Base-by-base conservation (phyloP, 2,113 vertebrate genomes). In the Rhizomys pruinosus region DNA sequence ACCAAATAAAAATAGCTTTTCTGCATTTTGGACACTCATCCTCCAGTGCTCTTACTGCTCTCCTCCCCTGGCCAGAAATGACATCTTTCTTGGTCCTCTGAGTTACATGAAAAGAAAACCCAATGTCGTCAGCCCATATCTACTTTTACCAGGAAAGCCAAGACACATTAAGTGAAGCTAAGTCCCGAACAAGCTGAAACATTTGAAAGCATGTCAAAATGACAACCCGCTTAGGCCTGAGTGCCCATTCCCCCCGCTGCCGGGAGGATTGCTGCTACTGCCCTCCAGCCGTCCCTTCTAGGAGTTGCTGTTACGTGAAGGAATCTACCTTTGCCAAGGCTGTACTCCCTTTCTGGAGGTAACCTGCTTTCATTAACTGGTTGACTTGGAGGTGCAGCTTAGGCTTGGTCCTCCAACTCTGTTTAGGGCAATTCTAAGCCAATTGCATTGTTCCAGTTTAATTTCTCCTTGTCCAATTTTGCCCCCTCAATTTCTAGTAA, bases 1-100 rank as follows among this genome's bases (percentile, higher is more conserved):
- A 85, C 19, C 57, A 81, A 88, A 88, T 79, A 74, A 90, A n/a
- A 88, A 76, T 16, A 74, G 20, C 32, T 52, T 71, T 10, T 72
- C 84, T 25, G 23, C 37, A 39, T 59, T 44, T n/a, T 73, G 34
- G 73, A n/a, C 10, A 23, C 20, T 52, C 42, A n/a, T 72, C 19
- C 10, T 79, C 15, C 39, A 57, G 13, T 42, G 5, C 27, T 80
- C 23, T 71, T 39, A 64, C 37, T n/a, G 23, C 19, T 72, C 23
- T 82, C 20, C 0, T 63, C 29, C 23, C 57, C 32, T 39, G 47
- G 4, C 78, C 29, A 37, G 11, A 44, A 88, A 88, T 55, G 13
- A 7, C 59, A 63, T 88, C 22, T 20, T 72, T 42, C 0, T 63
- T 37, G 19, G 2, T 81, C 29, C 42, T 23, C 17, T 27, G 84